A percentile compares a stretch with the other conserved stretches of the same genome.
phyloP scores from a whole-genome alignment of 2,888 invertebrate genomes.

The Poecilus cupreus region DNA sequence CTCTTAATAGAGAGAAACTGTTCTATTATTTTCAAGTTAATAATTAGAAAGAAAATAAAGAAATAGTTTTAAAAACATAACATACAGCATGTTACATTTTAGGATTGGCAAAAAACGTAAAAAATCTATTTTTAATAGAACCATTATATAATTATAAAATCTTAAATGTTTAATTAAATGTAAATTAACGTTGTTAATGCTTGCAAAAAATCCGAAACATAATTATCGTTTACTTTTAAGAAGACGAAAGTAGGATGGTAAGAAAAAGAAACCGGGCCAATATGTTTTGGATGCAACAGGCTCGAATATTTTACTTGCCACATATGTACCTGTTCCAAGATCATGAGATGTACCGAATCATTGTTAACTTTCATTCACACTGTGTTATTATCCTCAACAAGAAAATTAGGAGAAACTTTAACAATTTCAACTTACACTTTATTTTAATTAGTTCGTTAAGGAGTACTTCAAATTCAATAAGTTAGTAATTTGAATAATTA shows the following conservation, averaged over 20 bases:
- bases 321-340: slow-evolving; percentile 14
- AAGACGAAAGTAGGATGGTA: slow-evolving; percentile 55
- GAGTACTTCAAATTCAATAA: slow-evolving; percentile 21
- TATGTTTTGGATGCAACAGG: slow-evolving; percentile 44
- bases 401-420: slow-evolving; percentile 54
- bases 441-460: slow-evolving; percentile 47
- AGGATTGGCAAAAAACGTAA: background rate
- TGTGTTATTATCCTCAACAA: slow-evolving; percentile 42
- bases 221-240: slow-evolving; percentile 46
- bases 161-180: slow-evolving; percentile 19
- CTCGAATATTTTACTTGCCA: slow-evolving; percentile 21
- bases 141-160: slow-evolving; percentile 24
- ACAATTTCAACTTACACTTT: slow-evolving; percentile 41
- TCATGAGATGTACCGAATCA: slow-evolving; percentile 49
- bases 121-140: background rate
- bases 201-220: slow-evolving; percentile 14
- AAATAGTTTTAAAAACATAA: background rate
- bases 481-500: slow-evolving; percentile 6
- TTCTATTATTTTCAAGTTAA: slow-evolving; percentile 1
- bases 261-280: slow-evolving; percentile 51
- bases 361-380: slow-evolving; percentile 59
- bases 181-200: slow-evolving; percentile 8
- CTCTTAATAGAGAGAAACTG: slow-evolving; percentile 18
- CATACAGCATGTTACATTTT: slow-evolving; percentile 15
- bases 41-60: background rate